Percentiles rank a stretch among this genome's conserved stretches.
phyloP scores from a whole-genome alignment of 2,113 vertebrate genomes.

The Serilophus lunatus region DNA sequence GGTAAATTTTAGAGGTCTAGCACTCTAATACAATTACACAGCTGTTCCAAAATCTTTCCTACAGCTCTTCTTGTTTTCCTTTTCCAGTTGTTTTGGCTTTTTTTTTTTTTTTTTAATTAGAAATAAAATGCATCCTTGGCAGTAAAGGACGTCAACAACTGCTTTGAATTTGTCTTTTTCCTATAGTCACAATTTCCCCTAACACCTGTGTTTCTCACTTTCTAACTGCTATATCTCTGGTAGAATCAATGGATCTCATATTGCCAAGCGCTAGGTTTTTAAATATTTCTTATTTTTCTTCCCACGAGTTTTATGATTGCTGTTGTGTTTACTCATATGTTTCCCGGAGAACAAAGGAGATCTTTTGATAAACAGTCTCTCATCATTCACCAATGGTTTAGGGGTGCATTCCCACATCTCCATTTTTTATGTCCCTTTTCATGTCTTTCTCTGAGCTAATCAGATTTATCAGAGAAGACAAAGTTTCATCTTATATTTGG shows the following conservation, averaged over 20 bases:
- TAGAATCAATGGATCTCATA: not conserved
- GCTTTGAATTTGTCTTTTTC: not conserved
- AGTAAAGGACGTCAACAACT: not conserved
- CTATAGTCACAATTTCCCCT: not conserved
- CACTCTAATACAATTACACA: not conserved
- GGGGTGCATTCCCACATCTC: too few relatives aligned
- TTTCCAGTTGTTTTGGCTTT: not conserved
- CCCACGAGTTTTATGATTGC: conserved; percentile 3
- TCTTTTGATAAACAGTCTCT: too few relatives aligned
- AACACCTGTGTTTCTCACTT: not conserved
- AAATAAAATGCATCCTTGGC: not conserved
- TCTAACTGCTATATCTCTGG: not conserved
- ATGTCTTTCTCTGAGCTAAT: too few relatives aligned
- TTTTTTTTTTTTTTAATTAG: not conserved
- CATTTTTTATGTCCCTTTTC: too few relatives aligned
- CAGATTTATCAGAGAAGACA: too few relatives aligned
- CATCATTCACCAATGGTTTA: too few relatives aligned
- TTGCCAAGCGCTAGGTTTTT: not conserved
- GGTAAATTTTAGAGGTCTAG: not conserved
- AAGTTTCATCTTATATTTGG: too few relatives aligned
- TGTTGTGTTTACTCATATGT: conserved; percentile 37
- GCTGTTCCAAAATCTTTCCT: not conserved
- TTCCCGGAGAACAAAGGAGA: too few relatives aligned
- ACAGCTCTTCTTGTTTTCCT: not conserved
- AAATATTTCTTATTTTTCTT: conserved; percentile 59